phyloP scores from a whole-genome alignment of 2,888 invertebrate species.

The Ectobius pallidus region DNA sequence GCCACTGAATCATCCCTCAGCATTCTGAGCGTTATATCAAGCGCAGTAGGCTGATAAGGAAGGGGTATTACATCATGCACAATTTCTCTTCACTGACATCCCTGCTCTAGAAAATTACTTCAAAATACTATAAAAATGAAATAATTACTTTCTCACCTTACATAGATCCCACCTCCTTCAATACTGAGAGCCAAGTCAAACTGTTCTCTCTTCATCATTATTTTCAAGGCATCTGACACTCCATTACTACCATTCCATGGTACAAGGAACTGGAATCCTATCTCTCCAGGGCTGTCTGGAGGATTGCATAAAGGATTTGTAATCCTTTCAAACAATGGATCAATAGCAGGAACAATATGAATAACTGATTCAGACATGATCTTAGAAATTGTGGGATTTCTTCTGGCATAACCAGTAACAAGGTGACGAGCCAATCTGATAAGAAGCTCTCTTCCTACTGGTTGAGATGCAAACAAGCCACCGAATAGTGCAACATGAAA shows the following conservation, averaged over 20 bases:
- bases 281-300: conserved; percentile 57
- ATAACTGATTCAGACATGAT: conserved; percentile 75
- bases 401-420: conserved; percentile 65
- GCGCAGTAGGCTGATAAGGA: too few relatives aligned
- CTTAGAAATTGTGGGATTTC: conserved; percentile 66
- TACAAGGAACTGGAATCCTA: conserved; percentile 68
- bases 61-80: too few relatives aligned
- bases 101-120: too few relatives aligned
- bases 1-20: too few relatives aligned
- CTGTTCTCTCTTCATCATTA: conserved; percentile 67
- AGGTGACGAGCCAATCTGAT: conserved; percentile 84
- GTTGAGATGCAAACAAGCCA: conserved; percentile 80
- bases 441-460: conserved; percentile 82
- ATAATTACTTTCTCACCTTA: conserved; percentile 31
- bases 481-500: conserved; percentile 85
- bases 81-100: too few relatives aligned
- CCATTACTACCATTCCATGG: conserved; percentile 56
- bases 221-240: conserved; percentile 66
- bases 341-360: conserved; percentile 77
- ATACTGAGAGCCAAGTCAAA: conserved; percentile 77
- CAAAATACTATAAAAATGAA: too few relatives aligned
- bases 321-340: conserved; percentile 59
- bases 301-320: conserved; percentile 28
- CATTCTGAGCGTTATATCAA: too few relatives aligned
- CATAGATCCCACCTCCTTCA: conserved; percentile 69